Evolutionary conservation across 2,113 vertebrate species (phyloP), one percentile per base, ranked within the genome.

Genomic region (Zeus faber): DNA sequence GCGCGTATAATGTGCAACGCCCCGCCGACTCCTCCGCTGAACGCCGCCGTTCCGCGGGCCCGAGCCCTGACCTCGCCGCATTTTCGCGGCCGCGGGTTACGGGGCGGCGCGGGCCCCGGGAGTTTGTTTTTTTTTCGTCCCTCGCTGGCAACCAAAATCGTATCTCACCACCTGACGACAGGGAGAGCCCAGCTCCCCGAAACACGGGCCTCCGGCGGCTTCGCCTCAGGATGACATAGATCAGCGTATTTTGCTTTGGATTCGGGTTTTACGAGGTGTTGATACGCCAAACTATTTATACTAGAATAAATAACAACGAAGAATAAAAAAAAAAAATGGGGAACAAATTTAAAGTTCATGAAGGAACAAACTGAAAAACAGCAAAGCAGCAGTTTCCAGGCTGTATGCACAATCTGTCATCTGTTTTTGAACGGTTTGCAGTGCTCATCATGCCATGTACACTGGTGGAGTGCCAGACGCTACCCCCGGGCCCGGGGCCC

Each of bases 91-190:
- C 73, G 60, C 35, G 74, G 79, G 58, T 74, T 64, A 68, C 67
- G 62, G 78, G 85, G 73, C 40, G 74, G 65, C 61, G 56, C 46
- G 70, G 58, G 49, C 59, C 66, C 77, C 59, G 74, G 63, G 41
- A 72, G 67, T 76, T 83, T 80, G 72, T 81, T 84, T 82, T 81
- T 65, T 60, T 70, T 59, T 65, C 18, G 46, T 49, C 17, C 11
- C 20, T 33, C 8, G 13, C 8, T 10, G 55, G 66, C 63, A 58
- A 54, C 54, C 51, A 68, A 79, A 82, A 67, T 68, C 74, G 70
- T 67, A 78, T 74, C 59, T 80, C 65, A 72, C 57, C 74, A 84
- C 79, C 79, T 85, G 82, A 81, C 52, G 57, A 80, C 56, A 69
- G 55, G 35, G n/a, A 67, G 49, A 0, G 27, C 35, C 57, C 24